These are phyloP conservation scores for Hirtodrosophila cameraria DNA, from an alignment of 2,888 invertebrate species.

Conservation along the genomic window DNA sequence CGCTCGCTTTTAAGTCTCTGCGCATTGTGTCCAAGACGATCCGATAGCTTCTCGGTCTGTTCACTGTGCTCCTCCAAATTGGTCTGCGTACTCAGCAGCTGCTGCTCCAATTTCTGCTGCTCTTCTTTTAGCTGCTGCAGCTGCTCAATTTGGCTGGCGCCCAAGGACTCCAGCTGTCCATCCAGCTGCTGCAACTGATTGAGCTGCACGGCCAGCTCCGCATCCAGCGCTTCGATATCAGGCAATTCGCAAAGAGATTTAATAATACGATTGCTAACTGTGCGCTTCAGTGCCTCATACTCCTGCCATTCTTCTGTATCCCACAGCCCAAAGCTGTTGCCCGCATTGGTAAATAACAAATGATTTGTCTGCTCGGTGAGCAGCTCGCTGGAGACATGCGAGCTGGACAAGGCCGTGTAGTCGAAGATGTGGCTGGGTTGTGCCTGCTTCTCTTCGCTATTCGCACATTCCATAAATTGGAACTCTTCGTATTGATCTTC, in stretches of 20 bases:
- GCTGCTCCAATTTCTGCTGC: conserved; percentile 54
- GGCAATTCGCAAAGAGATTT: conserved; percentile 57
- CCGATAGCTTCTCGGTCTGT: conserved; percentile 2
- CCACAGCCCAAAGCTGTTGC: conserved; percentile 79
- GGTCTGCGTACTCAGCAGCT: conserved; percentile 38
- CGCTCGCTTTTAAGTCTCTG: conserved; percentile 13
- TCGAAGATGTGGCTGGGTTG: conserved; percentile 52
- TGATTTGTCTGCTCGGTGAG: conserved; percentile 72
- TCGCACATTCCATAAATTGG: conserved; percentile 57
- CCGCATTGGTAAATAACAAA: conserved; percentile 59
- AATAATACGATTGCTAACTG: conserved; percentile 68
- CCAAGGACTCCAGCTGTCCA: conserved; percentile 40
- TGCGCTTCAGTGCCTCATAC: conserved; percentile 58
- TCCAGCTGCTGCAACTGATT: conserved; percentile 49
- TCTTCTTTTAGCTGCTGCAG: conserved; percentile 23
- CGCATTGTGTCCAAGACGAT: conserved; percentile 5
- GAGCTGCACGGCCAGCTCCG: conserved; percentile 49
- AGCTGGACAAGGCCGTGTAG: conserved; percentile 39
- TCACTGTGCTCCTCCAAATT: conserved; percentile 4
- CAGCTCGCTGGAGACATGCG: conserved; percentile 25
- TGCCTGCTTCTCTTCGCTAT: no score
- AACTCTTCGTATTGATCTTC: conserved; percentile 42
- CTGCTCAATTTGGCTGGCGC: conserved; percentile 49
- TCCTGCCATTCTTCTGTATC: conserved; percentile 76
- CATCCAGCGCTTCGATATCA: conserved; percentile 52